Percentiles rank a stretch among this genome's conserved stretches.
phyloP scores from a whole-genome alignment of 2,113 vertebrate genomes.

The Acanthisitta chloris region DNA sequence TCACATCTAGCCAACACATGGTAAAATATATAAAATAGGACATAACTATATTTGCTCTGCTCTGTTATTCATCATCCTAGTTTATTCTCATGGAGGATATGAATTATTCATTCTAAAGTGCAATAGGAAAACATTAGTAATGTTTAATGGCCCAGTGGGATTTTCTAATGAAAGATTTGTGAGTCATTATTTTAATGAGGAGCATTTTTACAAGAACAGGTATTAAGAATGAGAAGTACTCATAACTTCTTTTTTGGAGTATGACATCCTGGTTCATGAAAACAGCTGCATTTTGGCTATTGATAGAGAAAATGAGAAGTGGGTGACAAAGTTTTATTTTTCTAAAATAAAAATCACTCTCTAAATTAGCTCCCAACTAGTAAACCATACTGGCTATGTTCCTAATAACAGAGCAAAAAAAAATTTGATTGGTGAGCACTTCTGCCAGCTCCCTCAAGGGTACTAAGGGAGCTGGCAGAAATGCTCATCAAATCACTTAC shows the following conservation, averaged over 20 bases:
- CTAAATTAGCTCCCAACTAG: not conserved
- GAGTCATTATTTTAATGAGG: not conserved
- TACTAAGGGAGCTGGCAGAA: not conserved
- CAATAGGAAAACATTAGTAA: not conserved
- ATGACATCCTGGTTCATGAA: not conserved
- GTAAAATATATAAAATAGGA: not conserved
- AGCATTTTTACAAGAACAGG: not conserved
- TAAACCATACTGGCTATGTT: not conserved
- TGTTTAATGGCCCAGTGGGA: not conserved
- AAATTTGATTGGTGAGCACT: not conserved
- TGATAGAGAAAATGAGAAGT: not conserved
- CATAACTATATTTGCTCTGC: not conserved
- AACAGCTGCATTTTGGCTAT: not conserved
- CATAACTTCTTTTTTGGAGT: not conserved
- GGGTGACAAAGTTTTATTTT: not conserved
- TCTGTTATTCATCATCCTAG: not conserved
- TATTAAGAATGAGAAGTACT: not conserved
- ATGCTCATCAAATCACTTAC: not conserved
- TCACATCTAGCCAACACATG: not conserved
- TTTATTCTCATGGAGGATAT: not conserved
- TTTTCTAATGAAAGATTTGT: slow-evolving; percentile 1
- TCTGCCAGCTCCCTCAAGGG: not conserved
- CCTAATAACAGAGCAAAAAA: not conserved
- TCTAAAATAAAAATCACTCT: not conserved
- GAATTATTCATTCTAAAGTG: slow-evolving; percentile 41